These are phyloP conservation scores for Chesias legatella DNA, from an alignment of 2,888 invertebrate genomes.

Conservation along the genomic window DNA sequence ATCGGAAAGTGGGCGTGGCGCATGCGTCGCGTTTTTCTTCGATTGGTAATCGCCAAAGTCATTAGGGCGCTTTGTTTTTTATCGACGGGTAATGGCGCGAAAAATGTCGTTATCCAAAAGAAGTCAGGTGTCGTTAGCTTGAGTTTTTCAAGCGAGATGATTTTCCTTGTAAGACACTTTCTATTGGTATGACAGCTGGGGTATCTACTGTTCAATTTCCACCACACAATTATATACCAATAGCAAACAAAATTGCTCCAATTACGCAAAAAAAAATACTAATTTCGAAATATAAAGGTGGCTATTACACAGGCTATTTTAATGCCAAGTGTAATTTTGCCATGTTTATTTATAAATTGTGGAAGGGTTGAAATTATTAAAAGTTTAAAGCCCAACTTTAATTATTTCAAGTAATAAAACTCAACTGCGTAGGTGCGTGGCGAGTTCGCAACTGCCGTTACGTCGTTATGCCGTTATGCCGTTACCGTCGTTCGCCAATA, in stretches of 20 bases:
- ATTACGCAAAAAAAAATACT: too few relatives aligned
- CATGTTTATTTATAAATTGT: too few relatives aligned
- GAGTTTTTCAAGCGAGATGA: background rate
- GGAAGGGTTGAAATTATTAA: conserved; percentile 14
- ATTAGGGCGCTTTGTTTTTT: conserved; percentile 68
- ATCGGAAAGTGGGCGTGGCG: conserved; percentile 14
- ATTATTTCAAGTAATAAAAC: conserved; percentile 34
- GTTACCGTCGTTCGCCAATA: conserved; percentile 65
- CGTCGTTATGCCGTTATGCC: conserved; percentile 52
- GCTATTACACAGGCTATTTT: too few relatives aligned
- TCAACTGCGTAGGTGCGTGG: conserved; percentile 27
- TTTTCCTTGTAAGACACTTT: background rate
- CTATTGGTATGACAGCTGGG: background rate
- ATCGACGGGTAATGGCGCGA: conserved; percentile 62
- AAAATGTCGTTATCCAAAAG: conserved; percentile 55
- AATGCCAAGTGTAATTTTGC: too few relatives aligned
- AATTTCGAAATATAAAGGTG: too few relatives aligned
- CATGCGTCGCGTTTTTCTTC: conserved; percentile 44
- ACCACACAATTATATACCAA: too few relatives aligned
- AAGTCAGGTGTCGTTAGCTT: conserved; percentile 31
- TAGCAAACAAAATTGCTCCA: too few relatives aligned
- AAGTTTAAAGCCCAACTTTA: conserved; percentile 18
- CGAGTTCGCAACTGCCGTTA: conserved; percentile 41
- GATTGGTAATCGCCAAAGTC: conserved; percentile 70
- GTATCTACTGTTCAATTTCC: background rate